Conservation (phyloP, 2,888 invertebrate species). For the Abscondita cerata region DNA sequence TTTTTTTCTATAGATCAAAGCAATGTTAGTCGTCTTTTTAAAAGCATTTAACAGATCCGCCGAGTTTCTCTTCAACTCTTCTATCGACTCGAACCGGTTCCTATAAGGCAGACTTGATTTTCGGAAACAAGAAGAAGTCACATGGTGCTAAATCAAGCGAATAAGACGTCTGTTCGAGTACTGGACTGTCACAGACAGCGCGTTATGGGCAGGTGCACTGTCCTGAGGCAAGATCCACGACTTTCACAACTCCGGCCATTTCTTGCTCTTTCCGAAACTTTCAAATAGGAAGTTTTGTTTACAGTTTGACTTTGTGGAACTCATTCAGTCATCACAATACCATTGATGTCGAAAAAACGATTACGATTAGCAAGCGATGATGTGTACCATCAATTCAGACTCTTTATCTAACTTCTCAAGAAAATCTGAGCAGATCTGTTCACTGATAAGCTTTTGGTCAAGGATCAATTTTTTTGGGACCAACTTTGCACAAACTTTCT, state of each 20-base stretch:
- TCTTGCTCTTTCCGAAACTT: neutral
- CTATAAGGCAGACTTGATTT: neutral
- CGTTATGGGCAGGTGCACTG: neutral
- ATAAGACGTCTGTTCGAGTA: neutral
- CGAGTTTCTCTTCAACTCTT: too few species aligned
- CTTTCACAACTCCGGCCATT: neutral
- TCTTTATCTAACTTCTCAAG: too few species aligned
- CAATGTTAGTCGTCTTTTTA: too few species aligned
- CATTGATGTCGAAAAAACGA: too few species aligned
- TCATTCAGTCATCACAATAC: too few species aligned
- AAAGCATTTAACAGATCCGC: too few species aligned
- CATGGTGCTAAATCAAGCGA: constrained; percentile 1
- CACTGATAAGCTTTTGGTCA: neutral
- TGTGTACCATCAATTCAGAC: too few species aligned
- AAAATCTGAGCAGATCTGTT: constrained; percentile 1
- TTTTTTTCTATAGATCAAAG: too few species aligned
- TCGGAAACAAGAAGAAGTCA: constrained; percentile 1
- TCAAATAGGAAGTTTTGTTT: too few species aligned
- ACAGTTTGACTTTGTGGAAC: too few species aligned
- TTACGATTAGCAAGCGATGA: too few species aligned
- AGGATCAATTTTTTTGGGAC: constrained; percentile 7
- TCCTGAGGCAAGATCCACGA: neutral
- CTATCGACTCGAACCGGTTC: too few species aligned
- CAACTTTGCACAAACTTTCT: constrained; percentile 3
- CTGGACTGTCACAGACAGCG: neutral